phyloP scores from a whole-genome alignment of 2,888 invertebrate species.

The Sycophila texana region DNA sequence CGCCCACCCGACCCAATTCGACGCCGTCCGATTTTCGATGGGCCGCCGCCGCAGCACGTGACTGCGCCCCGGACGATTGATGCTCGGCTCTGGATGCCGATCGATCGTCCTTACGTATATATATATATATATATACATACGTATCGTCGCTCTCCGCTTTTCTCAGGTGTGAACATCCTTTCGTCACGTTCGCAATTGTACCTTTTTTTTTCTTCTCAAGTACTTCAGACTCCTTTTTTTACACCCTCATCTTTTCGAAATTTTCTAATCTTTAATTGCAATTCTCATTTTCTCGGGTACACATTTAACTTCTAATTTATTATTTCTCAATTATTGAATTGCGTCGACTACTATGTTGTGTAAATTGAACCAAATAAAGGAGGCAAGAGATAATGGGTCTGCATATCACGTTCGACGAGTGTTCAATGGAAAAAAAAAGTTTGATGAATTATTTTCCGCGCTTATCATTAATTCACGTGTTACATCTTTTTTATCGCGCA shows the following conservation, averaged over 20 bases:
- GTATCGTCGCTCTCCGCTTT: slow-evolving; percentile 7
- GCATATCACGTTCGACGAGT: too few relatives aligned
- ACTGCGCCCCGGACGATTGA: slow-evolving; percentile 62
- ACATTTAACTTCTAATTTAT: too few relatives aligned
- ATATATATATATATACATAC: slow-evolving; percentile 51
- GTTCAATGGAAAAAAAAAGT: too few relatives aligned
- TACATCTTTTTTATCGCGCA: slow-evolving; percentile 36
- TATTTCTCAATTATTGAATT: too few relatives aligned
- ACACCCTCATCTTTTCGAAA: too few relatives aligned
- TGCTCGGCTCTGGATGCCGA: slow-evolving; percentile 59
- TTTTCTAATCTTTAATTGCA: too few relatives aligned
- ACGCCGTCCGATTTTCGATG: slow-evolving; percentile 61
- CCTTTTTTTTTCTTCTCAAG: background rate
- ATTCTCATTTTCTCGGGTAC: too few relatives aligned
- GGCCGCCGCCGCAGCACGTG: slow-evolving; percentile 18
- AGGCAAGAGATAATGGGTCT: too few relatives aligned
- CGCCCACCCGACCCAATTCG: slow-evolving; percentile 70
- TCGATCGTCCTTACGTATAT: background rate
- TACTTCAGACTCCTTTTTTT: background rate
- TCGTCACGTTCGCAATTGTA: slow-evolving; percentile 37
- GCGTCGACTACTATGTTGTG: too few relatives aligned
- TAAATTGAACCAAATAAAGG: too few relatives aligned
- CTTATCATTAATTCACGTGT: slow-evolving; percentile 40
- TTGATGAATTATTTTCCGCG: background rate
- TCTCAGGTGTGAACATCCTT: slow-evolving; percentile 52